phyloP scores from a whole-genome alignment of 1,140 invertebrate species.

The Zaprionus capensis region DNA sequence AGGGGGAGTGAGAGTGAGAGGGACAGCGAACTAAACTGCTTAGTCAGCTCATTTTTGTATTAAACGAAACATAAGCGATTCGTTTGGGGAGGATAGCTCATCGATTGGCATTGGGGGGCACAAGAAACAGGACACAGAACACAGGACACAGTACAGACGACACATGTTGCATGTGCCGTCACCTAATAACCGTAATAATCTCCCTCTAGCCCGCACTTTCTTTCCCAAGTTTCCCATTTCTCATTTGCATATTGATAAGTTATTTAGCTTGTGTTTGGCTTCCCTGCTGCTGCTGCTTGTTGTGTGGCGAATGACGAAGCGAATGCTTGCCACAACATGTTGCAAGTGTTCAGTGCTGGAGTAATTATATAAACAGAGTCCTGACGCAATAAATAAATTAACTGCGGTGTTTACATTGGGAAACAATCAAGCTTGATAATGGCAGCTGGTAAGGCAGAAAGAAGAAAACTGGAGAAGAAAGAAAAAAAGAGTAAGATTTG shows the following conservation, averaged over 20 bases:
- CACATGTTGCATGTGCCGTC: slow-evolving; percentile 67
- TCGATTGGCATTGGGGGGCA: slow-evolving; percentile 32
- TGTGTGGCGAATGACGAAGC: slow-evolving; percentile 3
- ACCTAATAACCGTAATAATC: slow-evolving; percentile 1
- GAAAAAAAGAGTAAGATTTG: too few species aligned
- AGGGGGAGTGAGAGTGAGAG: neutral
- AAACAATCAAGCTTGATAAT: neutral
- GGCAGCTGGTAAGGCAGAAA: neutral
- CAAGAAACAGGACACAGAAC: neutral
- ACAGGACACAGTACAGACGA: neutral
- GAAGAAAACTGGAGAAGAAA: neutral
- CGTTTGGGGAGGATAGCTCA: slow-evolving; percentile 22
- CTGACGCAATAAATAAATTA: slow-evolving; percentile 46
- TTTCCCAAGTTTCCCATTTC: neutral
- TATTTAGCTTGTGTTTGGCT: slow-evolving; percentile 8
- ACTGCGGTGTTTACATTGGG: neutral
- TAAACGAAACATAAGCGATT: slow-evolving; percentile 16
- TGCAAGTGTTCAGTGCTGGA: neutral
- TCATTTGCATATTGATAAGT: slow-evolving; percentile 1
- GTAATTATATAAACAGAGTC: neutral
- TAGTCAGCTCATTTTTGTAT: slow-evolving; percentile 30
- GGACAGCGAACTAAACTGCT: neutral
- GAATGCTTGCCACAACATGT: slow-evolving; percentile 5
- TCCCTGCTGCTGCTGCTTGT: too few species aligned
- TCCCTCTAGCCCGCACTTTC: neutral